These are phyloP conservation scores for Stegastes partitus DNA, from an alignment of 2,113 vertebrate species.

Conservation along the genomic window DNA sequence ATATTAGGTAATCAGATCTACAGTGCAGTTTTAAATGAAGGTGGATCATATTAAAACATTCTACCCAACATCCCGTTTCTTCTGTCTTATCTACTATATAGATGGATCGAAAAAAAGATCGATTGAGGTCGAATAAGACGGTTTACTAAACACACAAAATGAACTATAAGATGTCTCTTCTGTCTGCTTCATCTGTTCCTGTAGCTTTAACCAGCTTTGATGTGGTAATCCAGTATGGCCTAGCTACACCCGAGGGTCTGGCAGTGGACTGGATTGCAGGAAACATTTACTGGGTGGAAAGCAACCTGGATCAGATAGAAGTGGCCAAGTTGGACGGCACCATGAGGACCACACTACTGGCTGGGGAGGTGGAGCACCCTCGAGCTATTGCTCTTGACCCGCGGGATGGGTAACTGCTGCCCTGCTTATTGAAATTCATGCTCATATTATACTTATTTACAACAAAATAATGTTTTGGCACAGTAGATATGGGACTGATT, in stretches of 20 bases:
- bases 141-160: background rate
- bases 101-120: background rate
- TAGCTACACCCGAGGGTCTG: conserved; percentile 96
- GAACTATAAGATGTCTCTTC: background rate
- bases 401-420: conserved; percentile 88
- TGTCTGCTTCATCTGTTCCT: background rate
- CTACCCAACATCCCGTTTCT: no score
- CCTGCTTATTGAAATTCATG: background rate
- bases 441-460: background rate
- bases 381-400: conserved; percentile 96
- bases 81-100: background rate
- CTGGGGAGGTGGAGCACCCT: conserved; percentile 96
- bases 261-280: conserved; percentile 98
- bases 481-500: background rate
- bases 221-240: conserved; percentile 96
- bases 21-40: conserved; percentile 1
- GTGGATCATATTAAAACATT: background rate
- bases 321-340: conserved; percentile 96
- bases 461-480: background rate
- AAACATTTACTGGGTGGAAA: conserved; percentile 99
- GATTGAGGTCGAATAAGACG: background rate
- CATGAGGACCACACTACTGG: conserved; percentile 94
- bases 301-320: conserved; percentile 98
- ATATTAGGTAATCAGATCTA: conserved; percentile 4
- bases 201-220: conserved; percentile 92